Percentiles rank a stretch among this genome's conserved stretches.
These are phyloP conservation scores for Abrostola tripartita DNA, from an alignment of 2,888 invertebrate species.

Conservation along the genomic window DNA sequence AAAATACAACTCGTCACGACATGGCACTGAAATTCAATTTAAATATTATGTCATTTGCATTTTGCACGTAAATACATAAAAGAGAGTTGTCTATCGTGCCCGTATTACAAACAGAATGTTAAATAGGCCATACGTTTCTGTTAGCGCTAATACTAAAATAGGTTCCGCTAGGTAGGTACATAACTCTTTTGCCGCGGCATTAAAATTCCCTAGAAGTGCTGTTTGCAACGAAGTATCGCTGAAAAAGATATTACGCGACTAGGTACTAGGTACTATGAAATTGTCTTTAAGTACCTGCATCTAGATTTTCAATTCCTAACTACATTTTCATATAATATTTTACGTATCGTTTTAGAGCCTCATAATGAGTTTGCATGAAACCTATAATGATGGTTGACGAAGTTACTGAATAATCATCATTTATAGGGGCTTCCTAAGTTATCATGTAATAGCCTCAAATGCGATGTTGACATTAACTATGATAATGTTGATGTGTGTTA, in stretches of 20 bases:
- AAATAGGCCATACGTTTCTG: conserved; percentile 28
- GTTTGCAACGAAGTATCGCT: conserved; percentile 9
- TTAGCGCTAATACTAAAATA: conserved; percentile 30
- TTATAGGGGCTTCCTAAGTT: too few relatives aligned
- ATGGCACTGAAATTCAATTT: too few relatives aligned
- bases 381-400: too few relatives aligned
- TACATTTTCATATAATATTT: neutral
- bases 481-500: too few relatives aligned
- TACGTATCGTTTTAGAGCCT: neutral
- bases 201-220: conserved; percentile 17
- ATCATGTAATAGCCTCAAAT: too few relatives aligned
- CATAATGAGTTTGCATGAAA: too few relatives aligned
- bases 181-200: conserved; percentile 24
- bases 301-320: neutral
- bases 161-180: conserved; percentile 1
- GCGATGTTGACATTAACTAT: too few relatives aligned
- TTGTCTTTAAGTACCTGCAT: neutral
- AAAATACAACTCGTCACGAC: too few relatives aligned
- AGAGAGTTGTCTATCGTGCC: conserved; percentile 25
- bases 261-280: too few relatives aligned
- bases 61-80: neutral
- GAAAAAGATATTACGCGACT: neutral
- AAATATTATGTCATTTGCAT: too few relatives aligned
- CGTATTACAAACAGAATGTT: conserved; percentile 33
- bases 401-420: too few relatives aligned